phyloP scores from a whole-genome alignment of 1,140 invertebrate genomes.

The Diachasmimorpha longicaudata region DNA sequence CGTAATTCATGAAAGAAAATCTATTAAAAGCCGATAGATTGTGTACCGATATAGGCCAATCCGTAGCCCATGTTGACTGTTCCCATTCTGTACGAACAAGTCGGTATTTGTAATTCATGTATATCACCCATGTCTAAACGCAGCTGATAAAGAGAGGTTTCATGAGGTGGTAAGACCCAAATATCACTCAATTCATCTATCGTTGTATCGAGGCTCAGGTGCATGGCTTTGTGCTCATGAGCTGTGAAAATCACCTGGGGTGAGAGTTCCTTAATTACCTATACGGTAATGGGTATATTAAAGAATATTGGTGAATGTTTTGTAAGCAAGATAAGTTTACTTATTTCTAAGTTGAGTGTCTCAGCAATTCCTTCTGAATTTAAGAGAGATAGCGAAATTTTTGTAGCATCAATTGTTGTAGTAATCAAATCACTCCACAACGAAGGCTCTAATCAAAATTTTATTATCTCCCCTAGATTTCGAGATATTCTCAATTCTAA shows the following conservation, averaged over 20 bases:
- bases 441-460: no score
- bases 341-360: no score
- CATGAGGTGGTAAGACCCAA: constrained; percentile 56
- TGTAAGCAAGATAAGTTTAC: no score
- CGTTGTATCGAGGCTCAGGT: constrained; percentile 61
- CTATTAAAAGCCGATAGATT: constrained; percentile 14
- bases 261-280: constrained; percentile 71
- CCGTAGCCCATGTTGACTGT: constrained; percentile 83
- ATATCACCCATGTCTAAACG: constrained; percentile 63
- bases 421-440: no score
- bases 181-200: constrained; percentile 60
- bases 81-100: constrained; percentile 95
- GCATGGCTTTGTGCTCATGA: constrained; percentile 79
- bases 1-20: background rate
- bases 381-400: no score
- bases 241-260: constrained; percentile 85
- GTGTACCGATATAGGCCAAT: constrained; percentile 77
- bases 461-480: no score
- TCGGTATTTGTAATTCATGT: constrained; percentile 88
- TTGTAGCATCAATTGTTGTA: no score
- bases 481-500: no score
- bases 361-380: no score
- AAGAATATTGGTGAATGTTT: no score
- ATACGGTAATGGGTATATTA: constrained; percentile 27
- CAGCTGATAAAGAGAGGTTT: constrained; percentile 60